phyloP scores from a whole-genome alignment of 2,888 invertebrate genomes.

The Lycophotia porphyrea region DNA sequence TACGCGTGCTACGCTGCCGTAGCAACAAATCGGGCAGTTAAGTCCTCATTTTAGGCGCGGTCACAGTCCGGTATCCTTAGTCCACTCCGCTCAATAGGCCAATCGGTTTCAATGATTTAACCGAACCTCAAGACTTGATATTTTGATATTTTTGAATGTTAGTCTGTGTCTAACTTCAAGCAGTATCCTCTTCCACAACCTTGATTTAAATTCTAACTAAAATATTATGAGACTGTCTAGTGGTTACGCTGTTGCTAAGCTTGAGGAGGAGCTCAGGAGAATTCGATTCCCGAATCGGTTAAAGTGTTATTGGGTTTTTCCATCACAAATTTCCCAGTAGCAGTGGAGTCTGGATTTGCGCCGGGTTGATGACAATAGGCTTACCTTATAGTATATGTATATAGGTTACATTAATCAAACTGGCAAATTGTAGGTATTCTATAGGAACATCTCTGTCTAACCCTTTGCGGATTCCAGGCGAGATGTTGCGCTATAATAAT shows the following conservation, averaged over 20 bases:
- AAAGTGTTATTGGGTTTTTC: not conserved
- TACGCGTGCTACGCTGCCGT: slow-evolving; percentile 1
- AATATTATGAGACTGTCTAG: too few relatives aligned
- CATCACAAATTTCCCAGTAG: not conserved
- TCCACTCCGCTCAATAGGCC: too few relatives aligned
- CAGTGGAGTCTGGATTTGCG: not conserved
- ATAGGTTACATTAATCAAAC: too few relatives aligned
- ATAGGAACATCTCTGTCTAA: not conserved
- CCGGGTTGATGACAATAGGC: too few relatives aligned
- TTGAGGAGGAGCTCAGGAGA: too few relatives aligned
- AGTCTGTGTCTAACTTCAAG: not conserved
- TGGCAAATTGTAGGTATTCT: not conserved
- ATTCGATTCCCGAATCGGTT: not conserved
- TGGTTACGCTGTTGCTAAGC: too few relatives aligned
- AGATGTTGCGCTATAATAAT: not conserved
- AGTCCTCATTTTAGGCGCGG: not conserved
- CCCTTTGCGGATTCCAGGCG: too few relatives aligned
- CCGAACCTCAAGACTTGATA: too few relatives aligned
- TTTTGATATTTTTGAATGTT: not conserved
- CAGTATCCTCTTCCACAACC: too few relatives aligned
- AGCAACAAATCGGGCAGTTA: not conserved
- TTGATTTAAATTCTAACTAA: too few relatives aligned
- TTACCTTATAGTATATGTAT: not conserved
- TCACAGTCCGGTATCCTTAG: too few relatives aligned
- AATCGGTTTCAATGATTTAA: too few relatives aligned